Evolutionary conservation across 2,888 invertebrate genomes (phyloP).

Genomic region (Cacoxenus indagator): DNA sequence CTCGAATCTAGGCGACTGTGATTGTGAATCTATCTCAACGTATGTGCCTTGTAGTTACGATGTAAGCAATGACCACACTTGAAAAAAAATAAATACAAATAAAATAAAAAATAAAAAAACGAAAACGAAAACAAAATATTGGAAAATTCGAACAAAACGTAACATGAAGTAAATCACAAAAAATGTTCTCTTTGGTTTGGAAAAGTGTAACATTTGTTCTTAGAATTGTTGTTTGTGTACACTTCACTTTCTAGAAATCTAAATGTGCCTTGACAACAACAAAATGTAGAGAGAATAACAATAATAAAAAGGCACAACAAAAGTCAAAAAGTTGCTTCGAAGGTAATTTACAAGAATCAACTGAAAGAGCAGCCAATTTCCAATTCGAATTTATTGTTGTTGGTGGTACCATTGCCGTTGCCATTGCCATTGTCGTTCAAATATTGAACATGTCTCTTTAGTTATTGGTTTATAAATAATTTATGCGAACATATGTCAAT

Average conservation of each 20-base stretch:
- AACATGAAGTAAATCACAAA: background rate
- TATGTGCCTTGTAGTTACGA: background rate
- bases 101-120: background rate
- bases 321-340: background rate
- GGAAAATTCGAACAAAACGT: no score
- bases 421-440: background rate
- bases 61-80: background rate
- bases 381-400: background rate
- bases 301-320: background rate
- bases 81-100: background rate
- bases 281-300: background rate
- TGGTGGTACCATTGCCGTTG: background rate
- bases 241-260: background rate
- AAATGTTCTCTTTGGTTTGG: background rate
- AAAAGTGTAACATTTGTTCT: background rate
- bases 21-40: background rate
- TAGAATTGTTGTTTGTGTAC: background rate
- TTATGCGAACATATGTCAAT: constrained; percentile 18
- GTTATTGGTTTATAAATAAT: constrained; percentile 18
- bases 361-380: background rate
- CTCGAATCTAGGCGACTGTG: no score
- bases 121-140: no score
- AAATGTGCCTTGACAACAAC: background rate
- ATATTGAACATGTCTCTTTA: constrained; percentile 6
- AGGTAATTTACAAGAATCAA: background rate